Conservation (phyloP, 2,797 vertebrate genomes). For the Podarcis siculus region DNA sequence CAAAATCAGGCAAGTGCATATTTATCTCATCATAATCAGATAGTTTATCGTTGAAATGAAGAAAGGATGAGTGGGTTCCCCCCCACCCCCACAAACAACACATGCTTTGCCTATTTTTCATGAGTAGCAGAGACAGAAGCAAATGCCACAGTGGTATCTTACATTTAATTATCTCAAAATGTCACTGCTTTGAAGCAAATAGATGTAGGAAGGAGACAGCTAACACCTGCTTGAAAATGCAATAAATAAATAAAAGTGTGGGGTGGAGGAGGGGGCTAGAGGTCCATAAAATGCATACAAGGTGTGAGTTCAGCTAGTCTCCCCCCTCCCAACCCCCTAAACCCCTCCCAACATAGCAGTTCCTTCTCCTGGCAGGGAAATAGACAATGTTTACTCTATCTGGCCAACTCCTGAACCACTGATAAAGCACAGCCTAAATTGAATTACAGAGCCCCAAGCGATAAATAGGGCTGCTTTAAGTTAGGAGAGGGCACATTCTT, state of each 20-base stretch:
- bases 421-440: not conserved
- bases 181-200: conserved; percentile 27
- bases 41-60: conserved; percentile 49
- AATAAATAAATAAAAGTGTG: not conserved
- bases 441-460: not conserved
- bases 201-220: not conserved
- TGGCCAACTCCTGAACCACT: no score
- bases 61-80: conserved; percentile 38
- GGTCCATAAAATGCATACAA: conserved; percentile 47
- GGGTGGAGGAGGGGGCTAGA: not conserved
- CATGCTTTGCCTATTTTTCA: not conserved
- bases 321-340: not conserved
- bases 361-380: not conserved
- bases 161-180: conserved; percentile 30
- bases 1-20: conserved; percentile 47
- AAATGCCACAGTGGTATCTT: conserved; percentile 8
- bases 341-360: not conserved
- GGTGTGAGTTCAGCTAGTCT: not conserved
- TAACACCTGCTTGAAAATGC: conserved; percentile 50
- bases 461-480: not conserved
- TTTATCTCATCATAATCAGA: not conserved
- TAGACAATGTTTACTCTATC: not conserved
- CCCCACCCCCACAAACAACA: not conserved
- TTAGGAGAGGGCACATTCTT: not conserved
- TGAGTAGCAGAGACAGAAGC: conserved; percentile 13